phyloP scores from a whole-genome alignment of 2,113 vertebrate species.

The Scolopax mira region DNA sequence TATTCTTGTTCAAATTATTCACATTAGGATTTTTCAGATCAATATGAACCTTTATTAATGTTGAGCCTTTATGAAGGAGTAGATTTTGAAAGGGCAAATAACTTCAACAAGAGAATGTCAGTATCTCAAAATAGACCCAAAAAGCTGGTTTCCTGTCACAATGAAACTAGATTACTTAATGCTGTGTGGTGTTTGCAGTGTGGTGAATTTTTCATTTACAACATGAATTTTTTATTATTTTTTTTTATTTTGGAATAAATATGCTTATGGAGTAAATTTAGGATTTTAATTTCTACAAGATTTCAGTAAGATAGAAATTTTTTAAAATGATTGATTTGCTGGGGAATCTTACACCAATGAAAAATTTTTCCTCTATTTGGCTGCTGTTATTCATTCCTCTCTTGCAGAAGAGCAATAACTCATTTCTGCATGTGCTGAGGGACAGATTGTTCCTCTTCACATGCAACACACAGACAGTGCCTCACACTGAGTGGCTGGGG shows the following conservation, averaged over 20 bases:
- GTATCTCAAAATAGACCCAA: background rate
- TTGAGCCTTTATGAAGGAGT: background rate
- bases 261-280: background rate
- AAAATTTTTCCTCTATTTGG: background rate
- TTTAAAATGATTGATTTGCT: background rate
- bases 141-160: background rate
- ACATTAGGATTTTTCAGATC: background rate
- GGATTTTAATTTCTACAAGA: background rate
- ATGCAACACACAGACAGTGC: background rate
- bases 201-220: background rate
- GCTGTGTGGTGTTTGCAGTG: background rate
- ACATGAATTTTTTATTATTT: background rate
- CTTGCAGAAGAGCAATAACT: background rate
- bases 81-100: background rate
- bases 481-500: background rate
- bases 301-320: background rate
- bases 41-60: background rate
- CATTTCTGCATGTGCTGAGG: background rate
- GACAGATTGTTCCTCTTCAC: background rate
- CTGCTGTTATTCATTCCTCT: background rate
- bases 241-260: background rate
- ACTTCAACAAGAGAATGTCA: background rate
- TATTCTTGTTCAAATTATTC: background rate
- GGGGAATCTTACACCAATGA: background rate
- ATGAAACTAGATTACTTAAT: background rate